Evolutionary conservation across 2,113 vertebrate species (phyloP).

Genomic region (Mesembrinibis cayennensis): DNA sequence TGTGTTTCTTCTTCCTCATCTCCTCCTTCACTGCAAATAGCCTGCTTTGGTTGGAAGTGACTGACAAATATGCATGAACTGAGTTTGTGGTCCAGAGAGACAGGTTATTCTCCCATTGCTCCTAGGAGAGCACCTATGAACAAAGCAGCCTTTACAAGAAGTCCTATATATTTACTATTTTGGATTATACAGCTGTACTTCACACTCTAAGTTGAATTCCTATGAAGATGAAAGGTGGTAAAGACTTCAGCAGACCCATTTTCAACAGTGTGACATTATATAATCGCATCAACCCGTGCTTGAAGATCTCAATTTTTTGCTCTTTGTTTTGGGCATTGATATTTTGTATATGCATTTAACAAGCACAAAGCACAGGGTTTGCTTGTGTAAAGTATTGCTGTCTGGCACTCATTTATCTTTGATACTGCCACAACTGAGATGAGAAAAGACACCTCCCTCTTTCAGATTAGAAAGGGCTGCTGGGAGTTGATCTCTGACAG

Average conservation of each 20-base stretch:
- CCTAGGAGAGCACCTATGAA: background rate
- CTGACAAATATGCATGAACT: background rate
- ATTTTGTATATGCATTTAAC: background rate
- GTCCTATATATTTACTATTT: background rate
- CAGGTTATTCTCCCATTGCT: background rate
- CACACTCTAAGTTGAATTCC: background rate
- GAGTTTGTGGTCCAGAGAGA: background rate
- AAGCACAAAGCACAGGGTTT: background rate
- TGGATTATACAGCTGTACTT: background rate
- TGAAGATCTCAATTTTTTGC: background rate
- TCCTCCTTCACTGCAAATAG: background rate
- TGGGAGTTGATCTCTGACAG: background rate
- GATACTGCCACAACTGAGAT: background rate
- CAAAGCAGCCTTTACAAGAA: background rate
- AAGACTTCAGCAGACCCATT: background rate
- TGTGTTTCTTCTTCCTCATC: background rate
- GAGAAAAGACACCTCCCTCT: background rate
- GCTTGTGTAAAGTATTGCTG: background rate
- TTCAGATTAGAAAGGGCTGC: background rate
- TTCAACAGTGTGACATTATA: background rate
- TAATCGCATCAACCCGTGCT: rapidly evolving
- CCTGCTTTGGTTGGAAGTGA: background rate
- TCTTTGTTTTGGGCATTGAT: background rate
- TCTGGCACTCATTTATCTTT: background rate
- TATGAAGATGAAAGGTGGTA: background rate